Evolutionary conservation across 2,888 invertebrate genomes (phyloP).

Genomic region (Melieria crassipennis): DNA sequence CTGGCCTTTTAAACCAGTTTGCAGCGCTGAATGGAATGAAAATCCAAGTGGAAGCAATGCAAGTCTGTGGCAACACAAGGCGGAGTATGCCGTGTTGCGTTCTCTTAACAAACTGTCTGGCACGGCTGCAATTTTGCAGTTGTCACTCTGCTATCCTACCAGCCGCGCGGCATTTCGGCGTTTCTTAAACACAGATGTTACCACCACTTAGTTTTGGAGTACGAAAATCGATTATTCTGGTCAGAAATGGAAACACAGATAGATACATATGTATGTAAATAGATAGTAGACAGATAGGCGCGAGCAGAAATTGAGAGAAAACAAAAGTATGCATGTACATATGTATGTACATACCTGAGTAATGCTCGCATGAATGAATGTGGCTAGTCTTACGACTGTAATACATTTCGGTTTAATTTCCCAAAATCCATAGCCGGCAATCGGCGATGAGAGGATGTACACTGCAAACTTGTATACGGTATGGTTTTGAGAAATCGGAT

Average conservation of each 20-base stretch:
- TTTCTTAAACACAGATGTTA: not conserved
- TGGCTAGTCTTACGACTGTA: no score
- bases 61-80: not conserved
- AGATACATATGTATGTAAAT: not conserved
- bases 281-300: not conserved
- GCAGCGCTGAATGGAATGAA: slow-evolving; percentile 52
- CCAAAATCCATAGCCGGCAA: no score
- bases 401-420: no score
- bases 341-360: no score
- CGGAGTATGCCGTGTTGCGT: slow-evolving; percentile 1
- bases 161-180: not conserved
- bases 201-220: not conserved
- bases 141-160: not conserved
- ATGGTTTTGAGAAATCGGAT: no score
- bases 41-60: slow-evolving; percentile 25
- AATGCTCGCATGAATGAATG: no score
- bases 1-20: slow-evolving; percentile 51
- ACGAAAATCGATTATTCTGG: not conserved
- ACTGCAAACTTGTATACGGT: no score
- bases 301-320: not conserved
- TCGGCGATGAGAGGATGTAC: no score
- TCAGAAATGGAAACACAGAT: no score
- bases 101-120: slow-evolving; percentile 3
- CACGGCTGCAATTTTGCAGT: not conserved
- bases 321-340: not conserved